Evolutionary conservation across 2,113 vertebrate genomes (phyloP).

Genomic region (Salminus brasiliensis): DNA sequence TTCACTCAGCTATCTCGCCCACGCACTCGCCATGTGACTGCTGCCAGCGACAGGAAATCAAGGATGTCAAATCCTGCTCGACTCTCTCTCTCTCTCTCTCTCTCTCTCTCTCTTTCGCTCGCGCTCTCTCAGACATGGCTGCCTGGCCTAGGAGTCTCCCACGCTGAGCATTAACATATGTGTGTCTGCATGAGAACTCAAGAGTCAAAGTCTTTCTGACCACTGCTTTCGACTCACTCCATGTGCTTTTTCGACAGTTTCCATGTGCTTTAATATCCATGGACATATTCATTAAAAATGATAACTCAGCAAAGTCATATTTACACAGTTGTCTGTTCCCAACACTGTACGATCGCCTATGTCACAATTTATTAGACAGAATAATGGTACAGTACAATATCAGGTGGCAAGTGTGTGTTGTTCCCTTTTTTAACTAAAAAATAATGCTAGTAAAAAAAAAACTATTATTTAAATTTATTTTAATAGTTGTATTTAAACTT

Average conservation of each 20-base stretch:
- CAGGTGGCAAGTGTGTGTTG: too few species aligned
- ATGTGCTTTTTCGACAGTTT: too few species aligned
- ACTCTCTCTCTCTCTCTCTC: slow-evolving; percentile 42
- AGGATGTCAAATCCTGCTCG: slow-evolving; percentile 72
- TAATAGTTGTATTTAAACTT: too few species aligned
- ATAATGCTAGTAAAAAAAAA: too few species aligned
- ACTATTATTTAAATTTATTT: too few species aligned
- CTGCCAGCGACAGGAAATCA: slow-evolving; percentile 74
- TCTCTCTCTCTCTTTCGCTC: slow-evolving; percentile 11
- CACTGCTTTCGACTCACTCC: neutral
- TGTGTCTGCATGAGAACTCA: slow-evolving; percentile 3
- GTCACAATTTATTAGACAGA: too few species aligned
- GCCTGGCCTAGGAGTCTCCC: neutral
- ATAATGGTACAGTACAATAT: too few species aligned
- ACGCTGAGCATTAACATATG: slow-evolving; percentile 20
- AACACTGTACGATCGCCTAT: too few species aligned
- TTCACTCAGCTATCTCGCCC: slow-evolving; percentile 69
- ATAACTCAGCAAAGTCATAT: too few species aligned
- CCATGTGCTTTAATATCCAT: neutral
- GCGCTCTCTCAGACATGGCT: slow-evolving; percentile 16
- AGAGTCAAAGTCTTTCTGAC: slow-evolving; percentile 5
- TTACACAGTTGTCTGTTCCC: too few species aligned
- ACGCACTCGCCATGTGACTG: slow-evolving; percentile 75
- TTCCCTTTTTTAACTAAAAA: too few species aligned
- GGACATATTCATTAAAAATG: neutral